Evolutionary conservation across 2,113 vertebrate species (phyloP), one percentile per base, ranked within the genome.

Genomic region (Galeopterus variegatus): DNA sequence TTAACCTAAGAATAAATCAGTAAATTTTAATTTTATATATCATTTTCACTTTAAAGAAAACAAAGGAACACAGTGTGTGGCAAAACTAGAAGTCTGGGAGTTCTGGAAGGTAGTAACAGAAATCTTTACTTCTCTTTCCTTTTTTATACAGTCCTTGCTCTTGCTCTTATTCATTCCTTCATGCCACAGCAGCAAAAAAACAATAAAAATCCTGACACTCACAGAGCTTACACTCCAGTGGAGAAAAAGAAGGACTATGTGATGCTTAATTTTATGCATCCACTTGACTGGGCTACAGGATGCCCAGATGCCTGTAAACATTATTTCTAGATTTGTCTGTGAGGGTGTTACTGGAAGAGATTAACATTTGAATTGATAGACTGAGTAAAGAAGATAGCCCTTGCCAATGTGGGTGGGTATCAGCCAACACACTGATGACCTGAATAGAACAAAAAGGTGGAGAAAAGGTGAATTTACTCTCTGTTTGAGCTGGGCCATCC

Each of bases 11-110:
- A 58, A 54, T 73, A 72, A 31, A 56, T 67, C 21, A 62, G 58
- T 48, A 12, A 88, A 18, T 93, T 93, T 89, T 54, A 76, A 88
- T 93, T 88, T 84, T 89, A 64, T 70, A 52, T 11, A 81, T 56
- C 12, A 76, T 60, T 89, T 81, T 70, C 84, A 36, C 14, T 15
- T 88, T 54, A 88, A 88, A 24, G 26, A 87, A 73, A 88, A 41
- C 12, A 73, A 89, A 95, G 33, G 8, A 54, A 36, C 11, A n/a
- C 41, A 19, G 14, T 17, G 28, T 21, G 28, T 64, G 33, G 21
- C 15, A 76, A 75, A 85, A 85, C 33, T 45, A 80, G 65, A 89
- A 88, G 54, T 58, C 1, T n/a, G 48, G 70, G 45, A 94, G 23
- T 8, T 45, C 48, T 70, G 5, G 41, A 60, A 58, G 3, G 64